Evolutionary conservation across 2,888 invertebrate species (phyloP).

Genomic region (Lypha dubia): DNA sequence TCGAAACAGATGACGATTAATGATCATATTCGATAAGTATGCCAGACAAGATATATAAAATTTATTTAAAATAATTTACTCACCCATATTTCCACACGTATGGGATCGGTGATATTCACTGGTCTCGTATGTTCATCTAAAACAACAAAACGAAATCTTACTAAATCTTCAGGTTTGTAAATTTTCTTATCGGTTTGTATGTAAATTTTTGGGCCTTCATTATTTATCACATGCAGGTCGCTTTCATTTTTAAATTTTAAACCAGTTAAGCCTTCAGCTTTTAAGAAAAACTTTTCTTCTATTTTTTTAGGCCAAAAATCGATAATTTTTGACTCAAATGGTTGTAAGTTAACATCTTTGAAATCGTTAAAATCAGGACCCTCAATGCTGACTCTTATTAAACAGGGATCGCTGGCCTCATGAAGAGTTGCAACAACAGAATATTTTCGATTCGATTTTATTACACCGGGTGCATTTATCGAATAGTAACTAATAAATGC

Average conservation of each 20-base stretch:
- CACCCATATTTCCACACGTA: constrained; percentile 74
- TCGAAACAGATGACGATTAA: too few relatives aligned
- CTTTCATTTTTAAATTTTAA: constrained; percentile 90
- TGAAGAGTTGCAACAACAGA: constrained; percentile 33
- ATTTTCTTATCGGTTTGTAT: constrained; percentile 96
- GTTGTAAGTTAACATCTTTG: not conserved
- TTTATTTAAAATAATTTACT: too few relatives aligned
- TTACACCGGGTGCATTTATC: constrained; percentile 48
- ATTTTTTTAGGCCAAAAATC: constrained; percentile 37
- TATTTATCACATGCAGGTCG: constrained; percentile 83
- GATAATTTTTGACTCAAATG: not conserved
- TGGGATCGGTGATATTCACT: constrained; percentile 78
- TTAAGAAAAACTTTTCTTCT: constrained; percentile 75
- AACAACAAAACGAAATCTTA: constrained; percentile 89
- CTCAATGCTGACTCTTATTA: constrained; percentile 12
- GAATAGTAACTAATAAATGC: constrained; percentile 3
- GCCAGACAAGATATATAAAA: too few relatives aligned
- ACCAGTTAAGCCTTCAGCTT: constrained; percentile 86
- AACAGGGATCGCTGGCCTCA: not conserved
- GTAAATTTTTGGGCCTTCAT: constrained; percentile 87
- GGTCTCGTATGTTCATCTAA: constrained; percentile 90
- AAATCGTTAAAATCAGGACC: not conserved
- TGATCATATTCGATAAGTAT: too few relatives aligned
- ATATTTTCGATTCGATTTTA: constrained; percentile 62
- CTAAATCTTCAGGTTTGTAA: constrained; percentile 92